Percentiles rank a stretch among this genome's conserved stretches.
These are phyloP conservation scores for Limnothrissa miodon DNA, from an alignment of 2,113 vertebrate genomes.

Conservation along the genomic window DNA sequence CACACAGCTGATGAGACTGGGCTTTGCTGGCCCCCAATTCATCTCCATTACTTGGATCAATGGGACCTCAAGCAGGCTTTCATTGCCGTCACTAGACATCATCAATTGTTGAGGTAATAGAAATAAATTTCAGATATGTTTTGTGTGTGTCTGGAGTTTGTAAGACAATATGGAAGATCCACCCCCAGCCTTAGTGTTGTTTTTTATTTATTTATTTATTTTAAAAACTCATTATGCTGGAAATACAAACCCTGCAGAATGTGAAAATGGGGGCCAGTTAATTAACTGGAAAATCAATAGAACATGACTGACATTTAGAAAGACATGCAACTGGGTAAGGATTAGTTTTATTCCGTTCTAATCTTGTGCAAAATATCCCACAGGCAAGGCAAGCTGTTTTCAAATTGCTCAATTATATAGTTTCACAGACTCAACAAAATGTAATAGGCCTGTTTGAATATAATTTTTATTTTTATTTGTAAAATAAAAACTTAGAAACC, in stretches of 20 bases:
- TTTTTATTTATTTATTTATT: background rate
- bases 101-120: slow-evolving; percentile 29
- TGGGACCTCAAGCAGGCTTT: slow-evolving; percentile 58
- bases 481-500: too few relatives aligned
- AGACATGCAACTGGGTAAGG: background rate
- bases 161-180: background rate
- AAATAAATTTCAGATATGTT: background rate
- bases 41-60: slow-evolving; percentile 63
- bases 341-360: background rate
- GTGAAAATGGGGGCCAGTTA: background rate
- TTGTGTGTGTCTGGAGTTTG: background rate
- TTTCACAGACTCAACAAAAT: background rate
- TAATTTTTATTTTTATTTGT: background rate
- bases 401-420: background rate
- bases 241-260: background rate
- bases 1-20: slow-evolving; percentile 49
- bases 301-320: background rate
- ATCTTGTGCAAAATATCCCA: background rate
- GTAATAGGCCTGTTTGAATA: background rate
- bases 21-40: slow-evolving; percentile 47
- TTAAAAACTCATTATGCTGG: background rate
- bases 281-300: background rate
- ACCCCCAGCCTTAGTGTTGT: background rate
- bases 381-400: background rate
- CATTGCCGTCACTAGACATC: slow-evolving; percentile 49